Conservation (phyloP, 2,888 invertebrate genomes). For the Urechis unicinctus region DNA sequence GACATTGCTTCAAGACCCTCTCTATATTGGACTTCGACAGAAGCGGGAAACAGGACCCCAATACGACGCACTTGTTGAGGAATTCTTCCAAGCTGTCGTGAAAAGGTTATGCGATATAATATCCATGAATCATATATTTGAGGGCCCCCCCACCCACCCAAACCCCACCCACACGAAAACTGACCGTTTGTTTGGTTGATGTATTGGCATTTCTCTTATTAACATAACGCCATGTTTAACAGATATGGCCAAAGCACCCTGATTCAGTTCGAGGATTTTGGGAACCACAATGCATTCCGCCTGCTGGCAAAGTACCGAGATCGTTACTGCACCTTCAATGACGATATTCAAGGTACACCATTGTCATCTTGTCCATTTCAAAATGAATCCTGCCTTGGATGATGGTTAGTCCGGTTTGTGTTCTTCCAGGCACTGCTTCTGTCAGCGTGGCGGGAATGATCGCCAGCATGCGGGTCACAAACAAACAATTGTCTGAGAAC, state of each 20-base stretch:
- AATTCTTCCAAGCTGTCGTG: conserved; percentile 91
- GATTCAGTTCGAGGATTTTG: conserved; percentile 95
- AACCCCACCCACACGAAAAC: conserved; percentile 53
- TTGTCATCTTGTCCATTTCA: neutral
- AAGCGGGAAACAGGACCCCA: conserved; percentile 71
- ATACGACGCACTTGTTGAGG: conserved; percentile 91
- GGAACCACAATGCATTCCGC: conserved; percentile 92
- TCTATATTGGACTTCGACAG: conserved; percentile 89
- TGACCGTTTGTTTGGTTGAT: too few species aligned
- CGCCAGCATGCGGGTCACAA: conserved; percentile 77
- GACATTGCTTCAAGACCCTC: conserved; percentile 79
- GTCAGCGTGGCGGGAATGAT: conserved; percentile 92
- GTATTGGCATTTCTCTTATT: too few species aligned
- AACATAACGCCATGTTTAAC: conserved; percentile 46
- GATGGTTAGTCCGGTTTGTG: too few species aligned
- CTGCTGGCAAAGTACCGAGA: conserved; percentile 83
- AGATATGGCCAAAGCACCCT: conserved; percentile 55
- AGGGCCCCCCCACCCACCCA: conserved; percentile 87
- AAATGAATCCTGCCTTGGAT: neutral
- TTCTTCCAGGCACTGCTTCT: conserved; percentile 64
- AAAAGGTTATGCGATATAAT: conserved; percentile 62
- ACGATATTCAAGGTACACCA: conserved; percentile 84
- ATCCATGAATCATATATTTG: conserved; percentile 89
- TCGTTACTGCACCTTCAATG: conserved; percentile 92
- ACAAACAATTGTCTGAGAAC: conserved; percentile 74